A percentile compares a stretch with the other conserved stretches of the same genome.
Conservation (phyloP, 2,888 invertebrate genomes). For the Oscheius onirici region DNA sequence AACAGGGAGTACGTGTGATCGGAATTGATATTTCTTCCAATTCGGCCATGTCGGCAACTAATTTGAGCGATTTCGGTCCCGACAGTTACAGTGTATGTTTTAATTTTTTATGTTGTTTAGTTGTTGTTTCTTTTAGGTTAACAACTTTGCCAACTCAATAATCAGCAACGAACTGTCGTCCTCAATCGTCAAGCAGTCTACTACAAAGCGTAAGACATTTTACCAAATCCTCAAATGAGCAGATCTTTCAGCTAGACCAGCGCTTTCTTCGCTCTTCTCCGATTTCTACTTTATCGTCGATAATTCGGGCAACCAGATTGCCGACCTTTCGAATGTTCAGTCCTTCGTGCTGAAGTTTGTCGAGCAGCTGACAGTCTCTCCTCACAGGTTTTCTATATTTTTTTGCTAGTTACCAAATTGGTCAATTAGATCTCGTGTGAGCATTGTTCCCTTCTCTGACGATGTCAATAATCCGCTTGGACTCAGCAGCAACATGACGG, state of each 20-base stretch:
- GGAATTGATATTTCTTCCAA: conserved; percentile 39
- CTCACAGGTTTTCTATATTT: conserved; percentile 25
- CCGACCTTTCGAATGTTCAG: conserved; percentile 36
- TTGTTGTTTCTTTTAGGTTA: too few species aligned
- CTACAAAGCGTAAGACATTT: conserved; percentile 34
- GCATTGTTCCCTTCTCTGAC: conserved; percentile 46
- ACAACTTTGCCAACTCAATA: neutral
- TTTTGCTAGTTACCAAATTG: neutral
- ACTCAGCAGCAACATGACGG: conserved; percentile 29
- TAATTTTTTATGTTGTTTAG: too few species aligned
- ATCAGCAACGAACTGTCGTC: conserved; percentile 34
- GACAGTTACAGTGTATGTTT: conserved; percentile 35
- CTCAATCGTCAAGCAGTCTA: conserved; percentile 38
- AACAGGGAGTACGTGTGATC: conserved; percentile 38
- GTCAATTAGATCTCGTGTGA: conserved; percentile 38
- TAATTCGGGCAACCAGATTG: conserved; percentile 25
- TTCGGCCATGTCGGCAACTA: conserved; percentile 23
- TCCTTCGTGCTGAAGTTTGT: conserved; percentile 38
- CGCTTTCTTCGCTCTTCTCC: conserved; percentile 37
- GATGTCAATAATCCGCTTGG: conserved; percentile 30
- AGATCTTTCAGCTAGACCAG: neutral
- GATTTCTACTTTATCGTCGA: conserved; percentile 47
- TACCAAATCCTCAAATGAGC: neutral
- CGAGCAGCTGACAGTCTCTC: conserved; percentile 32
- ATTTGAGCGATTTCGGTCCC: conserved; percentile 36